Evolutionary conservation across 2,888 invertebrate genomes (phyloP), one percentile per base, ranked within the genome.

Genomic region (Drosophila testacea): DNA sequence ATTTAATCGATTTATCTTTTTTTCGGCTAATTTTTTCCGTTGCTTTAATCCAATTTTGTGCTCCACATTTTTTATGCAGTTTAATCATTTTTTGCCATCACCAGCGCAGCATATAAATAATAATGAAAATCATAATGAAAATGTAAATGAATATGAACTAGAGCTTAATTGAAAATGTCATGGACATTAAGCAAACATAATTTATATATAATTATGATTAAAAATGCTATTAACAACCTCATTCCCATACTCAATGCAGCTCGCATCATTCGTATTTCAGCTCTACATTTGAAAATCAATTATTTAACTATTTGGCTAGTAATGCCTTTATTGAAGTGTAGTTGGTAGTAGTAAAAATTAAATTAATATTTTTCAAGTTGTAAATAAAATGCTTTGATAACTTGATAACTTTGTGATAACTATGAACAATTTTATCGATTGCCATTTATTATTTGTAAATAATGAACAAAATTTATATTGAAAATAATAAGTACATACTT

Each of bases 21-120:
- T 78, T 74, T 74, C 48, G 64, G 54, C 68, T 71, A 61, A 64
- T 77, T 67, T 67, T 65, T 64, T 11, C n/a, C 44, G 10, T 10
- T 38, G 39, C 56, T 36, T 69, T 72, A 66, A 67, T 66, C 57
- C 50, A 66, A 75, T 67, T 69, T 57, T 22, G 30, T 44, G 27
- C 30, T 41, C 38, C 48, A 27, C 36, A 30, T 47, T 61, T 32
- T 47, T 38, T 61, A 11, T 2, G 10, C 1, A 41, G 13, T 11
- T 51, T 30, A 28, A 32, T 22, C 41, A 11, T 46, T 73, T 48
- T 42, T 38, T 36, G 5, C 22, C 13, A n/a, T 7, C 27, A 32
- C 4, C 22, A 22, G 13, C 34, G 42, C 46, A 32, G 16, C 32
- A 27, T 44, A 67, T 67, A 73, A 66, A 70, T 69, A 47, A 65